phyloP scores from a whole-genome alignment of 1,140 invertebrate genomes.

The Leptinotarsa undecemlineata region DNA sequence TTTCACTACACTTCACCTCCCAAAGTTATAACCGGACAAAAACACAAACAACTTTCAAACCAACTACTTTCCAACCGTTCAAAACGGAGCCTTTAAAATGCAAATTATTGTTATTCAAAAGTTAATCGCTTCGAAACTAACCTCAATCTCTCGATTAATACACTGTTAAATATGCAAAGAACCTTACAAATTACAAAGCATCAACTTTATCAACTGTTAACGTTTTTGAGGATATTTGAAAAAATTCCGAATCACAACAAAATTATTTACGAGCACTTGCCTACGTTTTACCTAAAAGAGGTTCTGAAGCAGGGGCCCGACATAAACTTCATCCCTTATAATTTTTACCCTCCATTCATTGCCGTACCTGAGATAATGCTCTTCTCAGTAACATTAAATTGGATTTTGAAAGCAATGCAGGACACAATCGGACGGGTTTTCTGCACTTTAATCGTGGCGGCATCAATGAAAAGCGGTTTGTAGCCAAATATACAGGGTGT shows the following conservation, averaged over 20 bases:
- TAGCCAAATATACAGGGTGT: too few species aligned
- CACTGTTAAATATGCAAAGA: not conserved
- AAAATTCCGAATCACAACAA: too few species aligned
- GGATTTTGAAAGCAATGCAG: not conserved
- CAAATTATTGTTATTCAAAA: not conserved
- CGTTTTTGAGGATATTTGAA: too few species aligned
- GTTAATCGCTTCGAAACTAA: not conserved
- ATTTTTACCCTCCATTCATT: not conserved
- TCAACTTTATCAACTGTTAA: too few species aligned
- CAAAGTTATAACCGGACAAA: too few species aligned
- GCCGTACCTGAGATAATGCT: slow-evolving; percentile 10
- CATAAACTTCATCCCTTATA: not conserved
- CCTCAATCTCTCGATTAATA: not conserved
- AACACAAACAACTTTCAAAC: too few species aligned
- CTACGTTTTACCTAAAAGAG: not conserved
- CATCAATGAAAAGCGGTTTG: too few species aligned
- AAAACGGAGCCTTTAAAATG: not conserved
- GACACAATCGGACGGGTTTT: not conserved
- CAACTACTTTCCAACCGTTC: too few species aligned
- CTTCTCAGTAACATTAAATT: slow-evolving; percentile 13
- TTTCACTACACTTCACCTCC: too few species aligned
- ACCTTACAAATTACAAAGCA: too few species aligned
- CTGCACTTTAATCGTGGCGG: not conserved
- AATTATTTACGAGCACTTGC: too few species aligned
- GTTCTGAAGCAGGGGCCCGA: not conserved